Evolutionary conservation across 2,113 vertebrate species (phyloP).

Genomic region (Gambusia affinis): DNA sequence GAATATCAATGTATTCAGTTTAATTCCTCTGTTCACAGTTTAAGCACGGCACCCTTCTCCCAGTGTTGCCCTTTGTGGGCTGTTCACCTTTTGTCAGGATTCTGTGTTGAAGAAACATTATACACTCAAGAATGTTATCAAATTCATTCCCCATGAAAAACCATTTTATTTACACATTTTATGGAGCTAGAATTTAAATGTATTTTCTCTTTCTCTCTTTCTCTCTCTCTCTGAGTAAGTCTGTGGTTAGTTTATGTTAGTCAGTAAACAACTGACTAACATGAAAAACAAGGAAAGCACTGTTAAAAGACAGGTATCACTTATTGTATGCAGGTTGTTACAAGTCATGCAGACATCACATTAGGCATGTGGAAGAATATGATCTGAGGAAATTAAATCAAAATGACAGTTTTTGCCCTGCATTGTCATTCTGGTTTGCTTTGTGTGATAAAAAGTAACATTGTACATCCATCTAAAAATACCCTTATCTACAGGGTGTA

Average conservation of each 20-base stretch:
- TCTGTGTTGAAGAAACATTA: not conserved
- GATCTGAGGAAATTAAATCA: not conserved
- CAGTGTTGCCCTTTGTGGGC: constrained; percentile 21
- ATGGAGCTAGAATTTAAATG: not conserved
- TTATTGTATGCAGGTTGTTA: too few species aligned
- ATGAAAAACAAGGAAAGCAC: too few species aligned
- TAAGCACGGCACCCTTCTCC: constrained; percentile 40
- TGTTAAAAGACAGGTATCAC: too few species aligned
- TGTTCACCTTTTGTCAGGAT: constrained; percentile 47
- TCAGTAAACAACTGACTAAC: too few species aligned
- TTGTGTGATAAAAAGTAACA: too few species aligned
- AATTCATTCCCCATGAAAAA: not conserved
- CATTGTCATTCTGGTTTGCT: not conserved
- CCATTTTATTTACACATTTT: not conserved
- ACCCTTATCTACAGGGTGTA: too few species aligned
- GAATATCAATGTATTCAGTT: constrained; percentile 61
- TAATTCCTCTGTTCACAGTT: constrained; percentile 63
- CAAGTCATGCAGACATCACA: too few species aligned
- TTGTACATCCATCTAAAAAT: too few species aligned
- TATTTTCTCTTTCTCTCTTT: too few species aligned
- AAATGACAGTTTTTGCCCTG: not conserved
- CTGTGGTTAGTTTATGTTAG: too few species aligned
- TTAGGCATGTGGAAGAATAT: not conserved
- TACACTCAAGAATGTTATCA: not conserved
- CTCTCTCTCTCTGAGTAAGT: not conserved